Percentiles rank a stretch among this genome's conserved stretches.
Evolutionary conservation across 2,113 vertebrate genomes (phyloP).

Genomic region (Tachycineta bicolor): DNA sequence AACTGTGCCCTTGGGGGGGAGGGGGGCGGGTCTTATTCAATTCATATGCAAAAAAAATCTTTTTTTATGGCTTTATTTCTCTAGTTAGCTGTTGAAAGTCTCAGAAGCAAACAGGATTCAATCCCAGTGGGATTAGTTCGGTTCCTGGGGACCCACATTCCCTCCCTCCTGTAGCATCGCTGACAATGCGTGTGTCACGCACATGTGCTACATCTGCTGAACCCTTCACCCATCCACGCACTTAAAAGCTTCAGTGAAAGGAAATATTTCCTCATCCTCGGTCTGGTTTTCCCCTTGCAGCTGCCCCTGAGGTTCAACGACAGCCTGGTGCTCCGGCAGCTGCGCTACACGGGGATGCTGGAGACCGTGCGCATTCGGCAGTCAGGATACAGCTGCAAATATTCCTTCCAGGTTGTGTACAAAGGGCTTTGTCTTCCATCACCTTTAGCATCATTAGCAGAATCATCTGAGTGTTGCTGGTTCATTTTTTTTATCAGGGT

Average conservation of each 20-base stretch:
- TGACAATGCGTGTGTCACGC: fast-evolving
- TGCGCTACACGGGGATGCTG: slow-evolving; percentile 97
- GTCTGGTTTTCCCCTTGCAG: slow-evolving; percentile 69
- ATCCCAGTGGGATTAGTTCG: background rate
- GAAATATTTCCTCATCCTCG: background rate
- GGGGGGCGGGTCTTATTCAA: background rate
- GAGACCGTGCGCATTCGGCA: slow-evolving; percentile 96
- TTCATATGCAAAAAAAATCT: background rate
- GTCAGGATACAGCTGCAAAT: slow-evolving; percentile 96
- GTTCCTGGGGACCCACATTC: background rate
- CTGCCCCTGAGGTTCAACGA: slow-evolving; percentile 92
- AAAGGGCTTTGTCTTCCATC: background rate
- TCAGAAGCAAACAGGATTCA: background rate
- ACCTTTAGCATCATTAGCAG: background rate
- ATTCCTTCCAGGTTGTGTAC: slow-evolving; percentile 88
- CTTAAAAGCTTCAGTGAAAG: background rate
- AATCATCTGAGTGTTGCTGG: background rate
- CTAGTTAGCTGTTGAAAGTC: background rate
- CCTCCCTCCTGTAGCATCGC: background rate
- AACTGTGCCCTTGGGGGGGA: background rate
- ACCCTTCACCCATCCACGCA: background rate
- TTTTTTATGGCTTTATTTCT: background rate
- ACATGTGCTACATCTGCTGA: background rate
- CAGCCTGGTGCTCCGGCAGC: slow-evolving; percentile 91
- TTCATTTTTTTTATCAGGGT: background rate